A percentile compares a stretch with the other conserved stretches of the same genome.
phyloP scores from a whole-genome alignment of 2,888 invertebrate species.

The Harpalus rubripes region DNA sequence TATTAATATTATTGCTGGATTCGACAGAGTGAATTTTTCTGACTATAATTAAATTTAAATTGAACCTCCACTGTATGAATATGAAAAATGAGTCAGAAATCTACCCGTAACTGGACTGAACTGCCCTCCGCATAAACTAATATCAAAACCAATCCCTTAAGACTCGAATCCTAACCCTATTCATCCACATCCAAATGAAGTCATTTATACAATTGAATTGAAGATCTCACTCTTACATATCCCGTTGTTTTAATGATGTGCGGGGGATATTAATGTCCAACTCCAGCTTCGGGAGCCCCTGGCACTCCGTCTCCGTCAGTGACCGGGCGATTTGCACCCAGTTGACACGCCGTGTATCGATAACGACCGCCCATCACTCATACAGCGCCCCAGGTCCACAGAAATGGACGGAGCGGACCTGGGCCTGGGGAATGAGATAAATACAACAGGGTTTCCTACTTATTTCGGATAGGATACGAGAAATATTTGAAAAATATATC shows the following conservation, averaged over 20 bases:
- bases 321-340: constrained; percentile 64
- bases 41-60: neutral
- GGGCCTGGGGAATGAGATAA: neutral
- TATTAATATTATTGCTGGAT: too few species aligned
- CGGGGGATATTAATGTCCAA: constrained; percentile 61
- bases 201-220: neutral
- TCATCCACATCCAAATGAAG: neutral
- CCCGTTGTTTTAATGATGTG: constrained; percentile 65
- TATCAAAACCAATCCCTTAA: neutral
- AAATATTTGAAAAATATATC: neutral
- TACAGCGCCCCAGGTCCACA: constrained; percentile 51
- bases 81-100: neutral
- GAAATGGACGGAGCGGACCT: neutral
- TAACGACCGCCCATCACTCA: constrained; percentile 63
- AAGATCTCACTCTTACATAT: constrained; percentile 7
- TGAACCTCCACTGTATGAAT: neutral
- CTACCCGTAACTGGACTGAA: neutral
- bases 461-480: neutral
- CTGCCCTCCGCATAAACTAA: neutral
- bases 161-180: neutral
- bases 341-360: constrained; percentile 66
- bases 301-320: constrained; percentile 14
- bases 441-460: neutral
- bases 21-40: too few species aligned
- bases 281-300: constrained; percentile 16